Base-by-base conservation (phyloP, 64 coral and sea anemone genomes). In the Montipora cactus region DNA sequence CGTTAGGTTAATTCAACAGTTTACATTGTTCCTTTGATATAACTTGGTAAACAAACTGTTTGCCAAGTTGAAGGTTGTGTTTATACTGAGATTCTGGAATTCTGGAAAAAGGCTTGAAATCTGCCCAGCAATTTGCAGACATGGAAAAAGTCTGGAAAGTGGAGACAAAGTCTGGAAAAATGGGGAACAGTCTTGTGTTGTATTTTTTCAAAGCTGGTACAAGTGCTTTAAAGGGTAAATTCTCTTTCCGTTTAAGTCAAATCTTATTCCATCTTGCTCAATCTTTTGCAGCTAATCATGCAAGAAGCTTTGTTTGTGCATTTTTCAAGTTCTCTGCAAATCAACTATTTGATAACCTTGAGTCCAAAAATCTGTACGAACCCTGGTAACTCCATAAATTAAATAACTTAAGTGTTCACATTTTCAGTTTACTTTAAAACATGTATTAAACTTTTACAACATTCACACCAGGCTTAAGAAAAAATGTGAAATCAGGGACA, bases 31-130 rank as follows among this genome's bases (percentile, higher is more conserved):
- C 79, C 79, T 82, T 82, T 82, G 47, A 59, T 82, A 82, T 55
- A 82, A 59, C 48, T 82, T 82, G 79, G 79, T 51, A 82, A 82
- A 82, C 79, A 80, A 45, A 80, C 78, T 81, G 79, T 81, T 81
- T 81, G 79, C 48, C 79, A 53, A 81, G 79, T 81, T 81, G 46
- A 81, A 81, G 79, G 23, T 46, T 81, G 79, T 51, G 46, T 81
- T 81, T 81, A 53, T 81, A 81, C 79, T 81, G 50, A 51, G 79
- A 81, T 25, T 25, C 25, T 25, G 25, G 25, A 81, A 81, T 81
- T 81, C 79, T 81, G 79, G 79, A 81, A 81, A 81, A 81, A 81
- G 79, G 79, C 79, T 81, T 81, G 48, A 81, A 81, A 81, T 81
- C 47, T 81, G 79, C 79, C 47, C 79, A 81, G 79, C 79, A 81